phyloP scores from a whole-genome alignment of 2,113 vertebrate genomes.

The Microcebus murinus region DNA sequence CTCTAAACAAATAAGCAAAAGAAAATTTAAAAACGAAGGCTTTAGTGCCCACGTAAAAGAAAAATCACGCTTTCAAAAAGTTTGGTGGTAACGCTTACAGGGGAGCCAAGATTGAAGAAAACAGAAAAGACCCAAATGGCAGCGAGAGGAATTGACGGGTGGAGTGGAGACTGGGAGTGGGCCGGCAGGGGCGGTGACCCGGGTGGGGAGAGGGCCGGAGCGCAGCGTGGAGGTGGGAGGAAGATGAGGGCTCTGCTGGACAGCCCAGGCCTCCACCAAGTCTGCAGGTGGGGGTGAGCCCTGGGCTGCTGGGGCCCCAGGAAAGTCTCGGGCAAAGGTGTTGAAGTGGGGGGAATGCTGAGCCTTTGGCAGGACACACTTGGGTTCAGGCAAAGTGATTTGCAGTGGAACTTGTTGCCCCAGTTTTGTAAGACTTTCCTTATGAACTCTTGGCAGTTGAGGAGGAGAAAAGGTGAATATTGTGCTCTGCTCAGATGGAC shows the following conservation, averaged over 20 bases:
- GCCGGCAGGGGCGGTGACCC: neutral
- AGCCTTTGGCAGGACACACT: neutral
- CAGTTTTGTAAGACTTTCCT: neutral
- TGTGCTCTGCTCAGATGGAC: neutral
- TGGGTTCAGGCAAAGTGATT: neutral
- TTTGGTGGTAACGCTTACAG: neutral
- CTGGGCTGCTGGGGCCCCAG: neutral
- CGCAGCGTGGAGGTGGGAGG: neutral
- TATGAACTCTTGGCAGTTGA: neutral
- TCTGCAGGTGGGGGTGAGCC: neutral
- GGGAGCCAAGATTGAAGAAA: neutral
- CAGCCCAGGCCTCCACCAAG: too few relatives aligned
- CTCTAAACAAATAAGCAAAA: too few relatives aligned
- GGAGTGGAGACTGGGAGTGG: neutral
- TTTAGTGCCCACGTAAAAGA: neutral
- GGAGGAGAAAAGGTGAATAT: neutral
- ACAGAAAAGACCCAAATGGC: neutral
- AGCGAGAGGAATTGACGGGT: neutral
- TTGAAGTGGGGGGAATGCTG: neutral
- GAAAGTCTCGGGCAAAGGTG: neutral
- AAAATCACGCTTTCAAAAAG: neutral
- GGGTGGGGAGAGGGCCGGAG: fast-evolving
- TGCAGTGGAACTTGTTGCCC: neutral
- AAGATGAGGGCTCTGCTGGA: too few relatives aligned
- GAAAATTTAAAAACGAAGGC: too few relatives aligned